These are phyloP conservation scores for Centruroides vittatus DNA, from an alignment of 1,140 invertebrate species.

Conservation along the genomic window DNA sequence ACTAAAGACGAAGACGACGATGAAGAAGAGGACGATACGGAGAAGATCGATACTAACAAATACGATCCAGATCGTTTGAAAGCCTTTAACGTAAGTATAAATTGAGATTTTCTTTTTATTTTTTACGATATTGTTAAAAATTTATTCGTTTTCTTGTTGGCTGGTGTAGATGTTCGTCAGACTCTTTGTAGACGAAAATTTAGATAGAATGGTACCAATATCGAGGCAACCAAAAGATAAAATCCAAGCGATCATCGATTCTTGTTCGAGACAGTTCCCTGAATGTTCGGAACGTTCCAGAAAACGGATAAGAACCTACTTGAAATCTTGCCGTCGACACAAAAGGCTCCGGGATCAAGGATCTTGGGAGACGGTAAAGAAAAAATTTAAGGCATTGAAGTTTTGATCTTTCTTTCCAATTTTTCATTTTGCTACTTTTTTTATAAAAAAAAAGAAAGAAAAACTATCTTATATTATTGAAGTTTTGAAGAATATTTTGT, in stretches of 20 bases:
- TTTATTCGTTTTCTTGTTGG: slow-evolving; percentile 20
- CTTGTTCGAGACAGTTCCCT: slow-evolving; percentile 89
- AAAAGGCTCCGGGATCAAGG: slow-evolving; percentile 50
- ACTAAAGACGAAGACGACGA: slow-evolving; percentile 41
- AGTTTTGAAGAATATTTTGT: background rate
- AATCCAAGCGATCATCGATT: slow-evolving; percentile 93
- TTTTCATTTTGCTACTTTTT: background rate
- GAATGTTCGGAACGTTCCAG: slow-evolving; percentile 87
- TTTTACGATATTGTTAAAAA: slow-evolving; percentile 16
- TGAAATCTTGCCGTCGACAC: slow-evolving; percentile 88
- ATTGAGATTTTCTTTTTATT: slow-evolving; percentile 2
- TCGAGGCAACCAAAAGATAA: slow-evolving; percentile 96
- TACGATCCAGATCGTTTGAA: slow-evolving; percentile 91
- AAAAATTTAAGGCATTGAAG: slow-evolving; percentile 6
- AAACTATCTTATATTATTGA: background rate
- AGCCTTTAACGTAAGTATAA: slow-evolving; percentile 70
- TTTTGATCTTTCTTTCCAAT: background rate
- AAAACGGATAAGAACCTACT: slow-evolving; percentile 86
- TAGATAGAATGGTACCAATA: slow-evolving; percentile 90
- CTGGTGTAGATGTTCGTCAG: slow-evolving; percentile 86
- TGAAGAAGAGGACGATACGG: slow-evolving; percentile 73
- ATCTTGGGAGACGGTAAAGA: slow-evolving; percentile 48
- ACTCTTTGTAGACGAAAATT: slow-evolving; percentile 90
- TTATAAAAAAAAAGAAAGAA: background rate
- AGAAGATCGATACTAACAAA: slow-evolving; percentile 68